Conservation (phyloP, 37 sponge, comb jelly and placozoan species). For the Chondrilla cf. caribensis region DNA sequence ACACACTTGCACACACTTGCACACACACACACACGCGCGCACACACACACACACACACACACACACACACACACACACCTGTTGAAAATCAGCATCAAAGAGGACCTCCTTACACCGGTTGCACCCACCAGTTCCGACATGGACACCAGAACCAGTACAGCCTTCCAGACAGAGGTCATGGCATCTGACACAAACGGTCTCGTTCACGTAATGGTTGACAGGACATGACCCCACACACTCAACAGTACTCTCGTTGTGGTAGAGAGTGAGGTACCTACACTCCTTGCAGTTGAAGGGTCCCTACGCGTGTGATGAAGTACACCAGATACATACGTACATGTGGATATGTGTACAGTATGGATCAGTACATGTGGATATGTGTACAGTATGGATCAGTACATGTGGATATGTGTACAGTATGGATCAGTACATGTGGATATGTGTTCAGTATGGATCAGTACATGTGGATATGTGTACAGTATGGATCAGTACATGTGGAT, state of each 20-base stretch:
- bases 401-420: background rate
- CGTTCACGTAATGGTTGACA: constrained; percentile 25
- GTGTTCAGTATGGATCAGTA: background rate
- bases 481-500: no score
- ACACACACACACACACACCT: constrained; percentile 6
- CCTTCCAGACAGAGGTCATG: constrained; percentile 52
- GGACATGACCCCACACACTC: constrained; percentile 57
- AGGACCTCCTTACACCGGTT: constrained; percentile 40
- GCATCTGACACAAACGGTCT: constrained; percentile 38
- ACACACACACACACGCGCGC: no score
- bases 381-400: background rate
- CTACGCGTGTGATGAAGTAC: background rate
- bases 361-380: background rate
- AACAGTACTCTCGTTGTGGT: background rate
- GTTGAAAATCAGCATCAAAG: constrained; percentile 1
- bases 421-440: background rate
- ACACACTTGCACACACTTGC: background rate
- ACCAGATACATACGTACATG: background rate
- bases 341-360: background rate
- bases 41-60: background rate
- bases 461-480: no score
- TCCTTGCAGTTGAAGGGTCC: constrained; percentile 38
- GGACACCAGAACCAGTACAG: constrained; percentile 64
- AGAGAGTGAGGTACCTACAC: constrained; percentile 23
- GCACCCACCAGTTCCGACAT: constrained; percentile 48